These are phyloP conservation scores for Aradus depressus DNA, from an alignment of 2,888 invertebrate species.

Conservation along the genomic window DNA sequence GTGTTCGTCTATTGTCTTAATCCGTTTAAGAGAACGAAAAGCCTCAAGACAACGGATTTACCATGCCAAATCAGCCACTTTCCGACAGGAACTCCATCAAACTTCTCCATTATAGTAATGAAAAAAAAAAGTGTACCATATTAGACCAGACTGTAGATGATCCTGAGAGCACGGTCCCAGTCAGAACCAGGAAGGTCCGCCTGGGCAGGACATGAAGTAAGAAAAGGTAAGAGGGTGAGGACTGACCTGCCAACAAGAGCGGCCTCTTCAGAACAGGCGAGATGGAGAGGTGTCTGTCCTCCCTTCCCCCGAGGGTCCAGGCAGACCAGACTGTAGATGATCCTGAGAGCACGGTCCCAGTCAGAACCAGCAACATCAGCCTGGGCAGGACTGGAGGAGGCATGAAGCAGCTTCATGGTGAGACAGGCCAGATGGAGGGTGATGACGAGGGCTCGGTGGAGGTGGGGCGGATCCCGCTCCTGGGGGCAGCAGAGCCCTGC, in stretches of 20 bases:
- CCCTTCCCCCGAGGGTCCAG: constrained; percentile 49
- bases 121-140: no score
- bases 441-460: constrained; percentile 74
- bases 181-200: no score
- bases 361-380: constrained; percentile 38
- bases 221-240: no score
- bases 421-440: constrained; percentile 73
- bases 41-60: no score
- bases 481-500: constrained; percentile 26
- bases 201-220: no score
- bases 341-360: constrained; percentile 51
- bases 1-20: no score
- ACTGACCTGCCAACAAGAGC: constrained; percentile 46
- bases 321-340: constrained; percentile 66
- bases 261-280: constrained; percentile 71
- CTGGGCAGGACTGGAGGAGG: constrained; percentile 30
- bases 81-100: no score
- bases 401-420: constrained; percentile 46
- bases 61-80: no score
- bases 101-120: no score
- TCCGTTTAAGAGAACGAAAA: no score
- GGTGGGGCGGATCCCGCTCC: constrained; percentile 52
- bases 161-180: constrained; percentile 51
- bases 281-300: constrained; percentile 63
- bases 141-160: constrained; percentile 67